Percentiles rank a stretch among this genome's conserved stretches.
phyloP scores from a whole-genome alignment of 2,113 vertebrate genomes.

The Galbula dea region DNA sequence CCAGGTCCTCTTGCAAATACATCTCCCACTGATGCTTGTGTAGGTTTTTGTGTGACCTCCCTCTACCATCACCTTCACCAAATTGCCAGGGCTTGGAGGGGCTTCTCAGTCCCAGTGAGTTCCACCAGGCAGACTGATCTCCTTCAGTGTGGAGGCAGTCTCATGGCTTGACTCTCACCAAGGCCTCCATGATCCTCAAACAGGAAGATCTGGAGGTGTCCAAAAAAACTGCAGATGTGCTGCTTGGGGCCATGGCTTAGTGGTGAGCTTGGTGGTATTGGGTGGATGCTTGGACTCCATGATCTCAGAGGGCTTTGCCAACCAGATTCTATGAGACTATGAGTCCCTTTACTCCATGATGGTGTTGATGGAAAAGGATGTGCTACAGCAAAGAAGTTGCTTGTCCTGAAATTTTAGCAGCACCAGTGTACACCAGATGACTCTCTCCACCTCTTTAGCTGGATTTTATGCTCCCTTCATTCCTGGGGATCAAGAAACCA shows the following conservation, averaged over 20 bases:
- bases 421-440: background rate
- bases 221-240: too few species aligned
- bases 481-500: background rate
- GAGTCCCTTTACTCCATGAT: fast-evolving
- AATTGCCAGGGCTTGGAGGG: background rate
- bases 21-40: background rate
- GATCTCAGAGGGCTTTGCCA: too few species aligned
- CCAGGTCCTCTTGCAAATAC: background rate
- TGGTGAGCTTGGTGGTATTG: too few species aligned
- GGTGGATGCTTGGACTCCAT: too few species aligned
- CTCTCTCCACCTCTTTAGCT: background rate
- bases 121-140: background rate
- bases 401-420: background rate
- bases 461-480: background rate
- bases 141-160: background rate
- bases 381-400: background rate
- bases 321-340: too few species aligned
- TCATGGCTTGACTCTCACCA: background rate
- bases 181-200: background rate
- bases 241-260: too few species aligned
- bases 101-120: background rate
- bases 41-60: background rate
- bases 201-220: too few species aligned
- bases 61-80: background rate
- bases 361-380: background rate